Percentiles rank a stretch among this genome's conserved stretches.
Evolutionary conservation across 2,113 vertebrate genomes (phyloP).

Genomic region (Colistium nudipinnis): DNA sequence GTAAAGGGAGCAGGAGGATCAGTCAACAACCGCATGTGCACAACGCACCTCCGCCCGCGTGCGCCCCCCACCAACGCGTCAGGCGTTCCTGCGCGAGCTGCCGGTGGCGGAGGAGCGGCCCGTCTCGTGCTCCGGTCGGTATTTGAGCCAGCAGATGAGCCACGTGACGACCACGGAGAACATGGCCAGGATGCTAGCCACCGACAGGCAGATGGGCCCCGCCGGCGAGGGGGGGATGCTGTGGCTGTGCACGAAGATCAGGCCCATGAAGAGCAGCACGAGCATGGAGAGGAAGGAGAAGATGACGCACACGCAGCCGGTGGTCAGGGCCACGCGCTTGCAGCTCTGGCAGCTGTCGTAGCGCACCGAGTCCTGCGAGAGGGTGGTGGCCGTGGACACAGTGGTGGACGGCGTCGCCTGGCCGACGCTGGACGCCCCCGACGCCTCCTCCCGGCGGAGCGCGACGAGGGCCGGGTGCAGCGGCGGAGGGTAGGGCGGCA

Average conservation of each 20-base stretch:
- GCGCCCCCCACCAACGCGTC: slow-evolving; percentile 23
- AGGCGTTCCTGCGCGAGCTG: slow-evolving; percentile 82
- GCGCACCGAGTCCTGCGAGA: slow-evolving; percentile 84
- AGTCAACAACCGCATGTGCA: slow-evolving; percentile 26
- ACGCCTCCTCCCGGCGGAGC: slow-evolving; percentile 79
- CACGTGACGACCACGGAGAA: slow-evolving; percentile 93
- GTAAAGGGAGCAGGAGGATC: slow-evolving; percentile 61
- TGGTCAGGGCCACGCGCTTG: slow-evolving; percentile 89
- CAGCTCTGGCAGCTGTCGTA: slow-evolving; percentile 91
- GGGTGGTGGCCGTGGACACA: slow-evolving; percentile 86
- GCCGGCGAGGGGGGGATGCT: slow-evolving; percentile 88
- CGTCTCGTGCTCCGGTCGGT: slow-evolving; percentile 87
- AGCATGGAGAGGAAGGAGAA: slow-evolving; percentile 95
- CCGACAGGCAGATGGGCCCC: slow-evolving; percentile 90
- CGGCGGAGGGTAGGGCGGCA: slow-evolving; percentile 83
- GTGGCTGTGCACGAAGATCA: slow-evolving; percentile 94
- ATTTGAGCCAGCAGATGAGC: slow-evolving; percentile 94
- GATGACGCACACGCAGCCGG: slow-evolving; percentile 92
- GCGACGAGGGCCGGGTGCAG: slow-evolving; percentile 81
- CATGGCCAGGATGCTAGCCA: slow-evolving; percentile 93
- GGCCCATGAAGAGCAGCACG: slow-evolving; percentile 92
- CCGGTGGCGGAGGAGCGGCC: slow-evolving; percentile 73
- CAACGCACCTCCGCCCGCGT: too few species aligned
- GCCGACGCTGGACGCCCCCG: slow-evolving; percentile 63
- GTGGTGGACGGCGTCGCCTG: slow-evolving; percentile 76